These are phyloP conservation scores for Alfaro cultratus DNA, from an alignment of 2,797 vertebrate species.

Conservation along the genomic window DNA sequence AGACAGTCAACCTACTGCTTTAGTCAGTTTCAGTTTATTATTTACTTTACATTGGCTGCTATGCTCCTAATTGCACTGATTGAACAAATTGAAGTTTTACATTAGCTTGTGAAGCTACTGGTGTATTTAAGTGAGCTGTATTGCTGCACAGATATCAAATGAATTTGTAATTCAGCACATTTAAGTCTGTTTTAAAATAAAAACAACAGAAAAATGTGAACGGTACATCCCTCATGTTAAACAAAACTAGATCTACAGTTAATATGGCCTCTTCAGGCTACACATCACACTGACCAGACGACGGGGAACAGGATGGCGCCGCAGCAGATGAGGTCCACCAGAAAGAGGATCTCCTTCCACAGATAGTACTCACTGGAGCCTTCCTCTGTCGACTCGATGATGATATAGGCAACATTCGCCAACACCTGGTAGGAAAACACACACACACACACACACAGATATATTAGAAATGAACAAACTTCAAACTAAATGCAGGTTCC, in stretches of 20 bases:
- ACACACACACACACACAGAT: background rate
- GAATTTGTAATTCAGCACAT: no score
- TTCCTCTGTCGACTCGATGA: conserved; percentile 87
- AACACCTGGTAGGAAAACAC: conserved; percentile 66
- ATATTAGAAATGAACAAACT: background rate
- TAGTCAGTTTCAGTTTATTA: no score
- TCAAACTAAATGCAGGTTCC: background rate
- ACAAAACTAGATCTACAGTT: conserved; percentile 3
- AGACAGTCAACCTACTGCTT: no score
- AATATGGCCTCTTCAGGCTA: background rate
- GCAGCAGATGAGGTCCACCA: conserved; percentile 89
- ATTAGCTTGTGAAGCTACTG: no score
- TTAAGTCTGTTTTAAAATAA: no score
- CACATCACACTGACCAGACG: conserved; percentile 79
- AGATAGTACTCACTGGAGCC: conserved; percentile 84
- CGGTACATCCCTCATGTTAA: background rate
- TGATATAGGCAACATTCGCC: conserved; percentile 86
- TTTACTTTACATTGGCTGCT: no score
- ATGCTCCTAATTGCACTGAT: no score
- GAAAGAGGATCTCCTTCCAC: conserved; percentile 88
- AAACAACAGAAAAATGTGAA: no score
- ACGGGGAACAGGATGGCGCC: conserved; percentile 88
- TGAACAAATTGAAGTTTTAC: no score
- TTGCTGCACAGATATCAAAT: no score
- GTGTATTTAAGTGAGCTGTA: no score